Evolutionary conservation across 2,113 vertebrate species (phyloP), one percentile per base, ranked within the genome.

Genomic region (Pygoscelis antarcticus): DNA sequence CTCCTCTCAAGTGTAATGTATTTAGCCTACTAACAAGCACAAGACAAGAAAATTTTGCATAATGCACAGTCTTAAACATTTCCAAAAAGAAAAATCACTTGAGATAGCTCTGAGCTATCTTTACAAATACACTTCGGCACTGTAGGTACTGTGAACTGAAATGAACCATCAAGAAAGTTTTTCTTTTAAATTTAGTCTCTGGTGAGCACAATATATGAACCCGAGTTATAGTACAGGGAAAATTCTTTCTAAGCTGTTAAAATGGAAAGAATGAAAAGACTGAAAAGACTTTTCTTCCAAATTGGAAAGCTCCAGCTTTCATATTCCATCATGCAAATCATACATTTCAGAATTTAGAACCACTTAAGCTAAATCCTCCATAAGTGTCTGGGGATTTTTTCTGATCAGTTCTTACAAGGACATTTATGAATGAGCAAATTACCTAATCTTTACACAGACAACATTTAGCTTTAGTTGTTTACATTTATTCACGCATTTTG

Each of bases 261-360:
- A 94, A 95, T 83, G 91, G 96, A 97, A 97, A 96, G 89, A 96
- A 97, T 89, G 83, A 58, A 88, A 90, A 75, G 72, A 83, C 13
- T 38, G 78, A 90, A 83, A 57, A 71, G 22, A 65, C n/a, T 86
- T 80, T 36, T 76, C 54, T 94, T 89, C 94, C 96, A 95, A 80
- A 91, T 40, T 91, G 93, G 90, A 97, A 97, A 84, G 90, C 86
- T 89, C 47, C 75, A 69, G 54, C 10, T 89, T 92, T 93, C 42
- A 30, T 40, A 75, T 25, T 89, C 90, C 89, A 60, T 13, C 0
- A 62, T 65, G 30, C 23, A 93, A 89, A 87, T 58, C 42, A 52
- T 19, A 34, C 16, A 2, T 60, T 90, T 84, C 64, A 81, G 74
- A 91, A 64, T 44, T 94, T 16, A 77, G 46, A 92, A 58, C 27